A percentile compares a stretch with the other conserved stretches of the same genome.
phyloP scores from a whole-genome alignment of 1,140 invertebrate genomes.

The Chlorops oryzae region DNA sequence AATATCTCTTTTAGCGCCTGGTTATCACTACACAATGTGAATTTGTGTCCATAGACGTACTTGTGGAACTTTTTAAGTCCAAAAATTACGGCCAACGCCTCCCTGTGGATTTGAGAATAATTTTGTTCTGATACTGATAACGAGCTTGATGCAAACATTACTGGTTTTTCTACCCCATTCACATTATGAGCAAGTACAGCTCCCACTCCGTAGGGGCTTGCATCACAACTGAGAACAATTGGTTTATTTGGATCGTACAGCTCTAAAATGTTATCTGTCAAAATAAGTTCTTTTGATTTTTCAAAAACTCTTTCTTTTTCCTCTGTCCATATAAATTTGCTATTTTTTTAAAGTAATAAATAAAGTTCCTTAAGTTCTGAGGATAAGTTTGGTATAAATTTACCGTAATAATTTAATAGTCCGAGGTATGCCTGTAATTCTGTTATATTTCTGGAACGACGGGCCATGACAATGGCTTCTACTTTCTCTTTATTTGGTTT shows the following conservation, averaged over 20 bases:
- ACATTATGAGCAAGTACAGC: slow-evolving; percentile 27
- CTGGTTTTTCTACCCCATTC: slow-evolving; percentile 29
- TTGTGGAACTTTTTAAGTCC: slow-evolving; percentile 38
- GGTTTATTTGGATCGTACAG: slow-evolving; percentile 26
- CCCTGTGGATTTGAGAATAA: slow-evolving; percentile 49
- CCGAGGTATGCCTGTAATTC: slow-evolving; percentile 42
- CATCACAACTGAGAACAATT: slow-evolving; percentile 17
- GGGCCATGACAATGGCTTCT: slow-evolving; percentile 37
- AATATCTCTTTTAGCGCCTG: slow-evolving; percentile 33
- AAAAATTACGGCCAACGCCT: slow-evolving; percentile 48
- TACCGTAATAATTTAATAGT: slow-evolving; percentile 37
- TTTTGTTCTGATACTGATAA: slow-evolving; percentile 43
- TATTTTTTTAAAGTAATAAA: slow-evolving; percentile 17
- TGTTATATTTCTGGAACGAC: slow-evolving; percentile 30
- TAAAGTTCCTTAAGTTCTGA: slow-evolving; percentile 27
- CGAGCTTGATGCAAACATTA: slow-evolving; percentile 45
- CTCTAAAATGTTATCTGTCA: slow-evolving; percentile 11
- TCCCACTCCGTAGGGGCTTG: slow-evolving; percentile 17
- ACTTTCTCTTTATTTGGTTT: slow-evolving; percentile 39
- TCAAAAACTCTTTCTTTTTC: slow-evolving; percentile 13
- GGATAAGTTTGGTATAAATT: slow-evolving; percentile 32
- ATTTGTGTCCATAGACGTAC: slow-evolving; percentile 32
- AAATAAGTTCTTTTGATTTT: slow-evolving; percentile 17
- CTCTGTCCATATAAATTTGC: slow-evolving; percentile 17
- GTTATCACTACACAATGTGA: slow-evolving; percentile 42